Evolutionary conservation across 35 echinoderm and acorn worm species (phyloP).

Genomic region (Nesometra sesokonis): DNA sequence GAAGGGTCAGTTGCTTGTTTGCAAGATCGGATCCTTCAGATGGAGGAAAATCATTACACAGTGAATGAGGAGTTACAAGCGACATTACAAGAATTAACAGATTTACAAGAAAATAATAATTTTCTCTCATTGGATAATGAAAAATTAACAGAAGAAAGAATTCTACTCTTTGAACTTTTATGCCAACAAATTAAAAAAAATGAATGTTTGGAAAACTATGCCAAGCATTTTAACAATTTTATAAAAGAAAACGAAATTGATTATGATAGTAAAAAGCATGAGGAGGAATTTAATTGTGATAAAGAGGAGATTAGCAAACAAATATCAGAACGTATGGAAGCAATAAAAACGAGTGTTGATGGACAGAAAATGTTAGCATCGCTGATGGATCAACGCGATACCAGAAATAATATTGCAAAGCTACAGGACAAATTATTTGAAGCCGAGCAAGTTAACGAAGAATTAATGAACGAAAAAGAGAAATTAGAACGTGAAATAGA

Average conservation of each 20-base stretch:
- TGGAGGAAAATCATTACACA: conserved; percentile 98
- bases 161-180: conserved; percentile 55
- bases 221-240: conserved; percentile 37
- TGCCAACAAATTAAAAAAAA: conserved; percentile 60
- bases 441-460: conserved; percentile 39
- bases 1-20: conserved; percentile 96
- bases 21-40: conserved; percentile 95
- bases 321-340: background rate
- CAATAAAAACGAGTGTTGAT: background rate
- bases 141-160: conserved; percentile 78
- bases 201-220: conserved; percentile 33
- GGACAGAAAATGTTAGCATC: background rate
- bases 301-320: background rate
- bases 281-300: conserved; percentile 14
- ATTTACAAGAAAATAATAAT: conserved; percentile 69
- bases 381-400: background rate
- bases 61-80: conserved; percentile 98
- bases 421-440: conserved; percentile 53
- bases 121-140: conserved; percentile 73
- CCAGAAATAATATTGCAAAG: background rate
- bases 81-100: conserved; percentile 82
- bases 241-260: conserved; percentile 44
- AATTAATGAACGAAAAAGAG: conserved; percentile 41
- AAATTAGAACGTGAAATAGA: conserved; percentile 59
- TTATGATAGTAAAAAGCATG: conserved; percentile 49